Percentiles rank a stretch among this genome's conserved stretches.
Evolutionary conservation across 2,888 invertebrate species (phyloP).

Genomic region (Melinaea menophilus): DNA sequence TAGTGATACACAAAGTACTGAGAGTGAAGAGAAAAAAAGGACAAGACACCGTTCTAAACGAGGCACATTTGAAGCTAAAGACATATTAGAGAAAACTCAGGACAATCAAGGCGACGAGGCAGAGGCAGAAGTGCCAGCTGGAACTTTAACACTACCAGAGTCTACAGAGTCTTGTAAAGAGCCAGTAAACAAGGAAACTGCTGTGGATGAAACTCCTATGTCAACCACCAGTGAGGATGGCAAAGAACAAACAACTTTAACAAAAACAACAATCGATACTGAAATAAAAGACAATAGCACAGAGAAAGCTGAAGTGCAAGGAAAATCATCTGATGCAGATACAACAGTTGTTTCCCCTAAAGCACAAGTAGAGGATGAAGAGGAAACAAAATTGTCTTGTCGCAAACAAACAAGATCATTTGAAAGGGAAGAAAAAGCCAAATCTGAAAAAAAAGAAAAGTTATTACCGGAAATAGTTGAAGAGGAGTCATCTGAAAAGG

Average conservation of each 20-base stretch:
- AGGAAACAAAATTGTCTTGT: not conserved
- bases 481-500: not conserved
- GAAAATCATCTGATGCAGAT: conserved; percentile 41
- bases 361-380: conserved; percentile 27
- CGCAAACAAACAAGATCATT: too few relatives aligned
- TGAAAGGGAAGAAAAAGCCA: too few relatives aligned
- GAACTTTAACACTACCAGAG: conserved; percentile 20
- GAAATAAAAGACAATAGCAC: conserved; percentile 17
- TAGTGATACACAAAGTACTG: conserved; percentile 67
- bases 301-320: conserved; percentile 28
- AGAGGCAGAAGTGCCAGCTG: conserved; percentile 41
- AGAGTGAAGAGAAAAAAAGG: conserved; percentile 67
- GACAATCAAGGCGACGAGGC: conserved; percentile 55
- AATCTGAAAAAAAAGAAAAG: not conserved
- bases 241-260: conserved; percentile 32
- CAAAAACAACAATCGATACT: conserved; percentile 32
- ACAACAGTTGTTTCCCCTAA: conserved; percentile 58
- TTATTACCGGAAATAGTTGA: not conserved
- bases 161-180: conserved; percentile 21
- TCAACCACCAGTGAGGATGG: conserved; percentile 58
- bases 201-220: conserved; percentile 44
- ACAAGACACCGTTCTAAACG: conserved; percentile 61
- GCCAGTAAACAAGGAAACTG: conserved; percentile 20
- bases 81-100: conserved; percentile 53
- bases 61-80: conserved; percentile 55